Percentiles rank a stretch among this genome's conserved stretches.
These are phyloP conservation scores for Aythya baeri DNA, from an alignment of 2,113 vertebrate genomes.

Conservation along the genomic window DNA sequence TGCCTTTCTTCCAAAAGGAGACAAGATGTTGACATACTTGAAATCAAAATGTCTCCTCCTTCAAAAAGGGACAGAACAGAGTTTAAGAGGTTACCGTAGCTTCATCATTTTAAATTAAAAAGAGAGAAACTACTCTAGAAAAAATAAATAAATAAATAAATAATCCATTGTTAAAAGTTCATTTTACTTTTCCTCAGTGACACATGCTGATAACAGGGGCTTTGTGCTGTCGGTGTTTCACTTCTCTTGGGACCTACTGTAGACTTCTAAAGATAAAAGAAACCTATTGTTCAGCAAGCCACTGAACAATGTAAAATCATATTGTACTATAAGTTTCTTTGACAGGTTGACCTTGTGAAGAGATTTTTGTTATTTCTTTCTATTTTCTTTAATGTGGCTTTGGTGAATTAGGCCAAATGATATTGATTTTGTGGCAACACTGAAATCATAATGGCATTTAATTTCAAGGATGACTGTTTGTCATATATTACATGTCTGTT, in stretches of 20 bases:
- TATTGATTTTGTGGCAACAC: conserved; percentile 44
- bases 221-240: background rate
- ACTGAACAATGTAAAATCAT: background rate
- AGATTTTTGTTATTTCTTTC: conserved; percentile 13
- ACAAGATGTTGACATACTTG: background rate
- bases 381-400: conserved; percentile 22
- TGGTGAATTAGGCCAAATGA: conserved; percentile 2
- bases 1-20: background rate
- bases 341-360: conserved; percentile 21
- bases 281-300: conserved; percentile 8
- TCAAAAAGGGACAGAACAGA: conserved; percentile 11
- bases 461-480: conserved; percentile 44
- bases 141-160: background rate
- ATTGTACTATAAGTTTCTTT: conserved; percentile 21
- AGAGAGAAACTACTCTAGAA: background rate
- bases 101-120: conserved; percentile 37
- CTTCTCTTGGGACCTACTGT: background rate
- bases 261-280: conserved; percentile 56
- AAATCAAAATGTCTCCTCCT: conserved; percentile 32
- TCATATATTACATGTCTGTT: conserved; percentile 17
- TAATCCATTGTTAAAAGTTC: conserved; percentile 40
- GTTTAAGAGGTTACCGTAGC: conserved; percentile 26
- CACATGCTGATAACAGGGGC: background rate
- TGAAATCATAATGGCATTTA: conserved; percentile 35
- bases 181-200: conserved; percentile 45